Conservation (phyloP, 2,113 vertebrate genomes). For the Eurystomus gularis region DNA sequence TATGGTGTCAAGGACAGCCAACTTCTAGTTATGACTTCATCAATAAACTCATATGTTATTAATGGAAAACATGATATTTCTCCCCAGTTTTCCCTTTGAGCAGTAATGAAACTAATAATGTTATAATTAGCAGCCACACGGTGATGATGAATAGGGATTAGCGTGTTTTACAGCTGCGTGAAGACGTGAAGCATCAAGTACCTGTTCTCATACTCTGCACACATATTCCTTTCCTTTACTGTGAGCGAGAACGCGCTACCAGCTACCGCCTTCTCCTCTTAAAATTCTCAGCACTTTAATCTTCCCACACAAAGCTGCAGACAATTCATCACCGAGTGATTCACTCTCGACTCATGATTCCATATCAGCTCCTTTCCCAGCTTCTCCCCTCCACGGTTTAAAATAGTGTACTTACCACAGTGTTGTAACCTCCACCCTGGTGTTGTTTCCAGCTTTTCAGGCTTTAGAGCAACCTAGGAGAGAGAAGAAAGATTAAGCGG, state of each 20-base stretch:
- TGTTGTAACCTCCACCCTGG: not conserved
- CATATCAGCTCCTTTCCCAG: not conserved
- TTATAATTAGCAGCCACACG: not conserved
- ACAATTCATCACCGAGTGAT: not conserved
- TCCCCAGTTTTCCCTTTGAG: not conserved
- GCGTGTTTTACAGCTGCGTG: not conserved
- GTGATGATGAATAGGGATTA: not conserved
- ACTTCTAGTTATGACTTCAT: not conserved
- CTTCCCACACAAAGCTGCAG: constrained; percentile 37
- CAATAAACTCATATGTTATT: not conserved
- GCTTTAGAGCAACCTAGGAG: not conserved
- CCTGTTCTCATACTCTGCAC: not conserved
- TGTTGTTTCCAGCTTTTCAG: not conserved
- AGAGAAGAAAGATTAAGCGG: not conserved
- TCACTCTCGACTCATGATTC: constrained; percentile 16
- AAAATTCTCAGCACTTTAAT: not conserved
- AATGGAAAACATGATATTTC: not conserved
- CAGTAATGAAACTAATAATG: not conserved
- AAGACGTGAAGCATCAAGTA: not conserved
- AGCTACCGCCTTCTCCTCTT: not conserved
- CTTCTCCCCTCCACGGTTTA: not conserved
- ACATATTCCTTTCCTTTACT: not conserved
- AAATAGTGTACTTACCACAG: constrained; percentile 22
- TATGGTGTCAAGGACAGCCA: not conserved
- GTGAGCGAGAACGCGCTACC: not conserved